A percentile compares a stretch with the other conserved stretches of the same genome.
phyloP scores from a whole-genome alignment of 2,888 invertebrate species.

The Orthosia cruda region DNA sequence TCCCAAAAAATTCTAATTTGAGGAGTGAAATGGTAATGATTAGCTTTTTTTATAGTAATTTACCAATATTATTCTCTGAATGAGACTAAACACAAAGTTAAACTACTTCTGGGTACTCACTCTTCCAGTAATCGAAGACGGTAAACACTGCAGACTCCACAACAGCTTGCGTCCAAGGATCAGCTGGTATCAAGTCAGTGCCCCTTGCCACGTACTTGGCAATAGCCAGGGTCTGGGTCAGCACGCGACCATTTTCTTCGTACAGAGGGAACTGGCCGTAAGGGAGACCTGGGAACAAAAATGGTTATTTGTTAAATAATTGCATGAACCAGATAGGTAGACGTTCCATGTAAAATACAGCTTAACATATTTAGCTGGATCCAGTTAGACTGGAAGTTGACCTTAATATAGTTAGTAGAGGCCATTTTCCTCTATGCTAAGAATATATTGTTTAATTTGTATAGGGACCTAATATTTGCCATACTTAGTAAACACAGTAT shows the following conservation, averaged over 20 bases:
- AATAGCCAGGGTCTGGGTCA: constrained; percentile 88
- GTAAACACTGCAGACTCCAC: constrained; percentile 79
- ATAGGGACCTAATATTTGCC: constrained; percentile 11
- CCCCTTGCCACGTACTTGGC: constrained; percentile 89
- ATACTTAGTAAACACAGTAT: not conserved
- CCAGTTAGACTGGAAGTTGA: not conserved
- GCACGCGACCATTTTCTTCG: constrained; percentile 78
- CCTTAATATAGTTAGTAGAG: too few species aligned
- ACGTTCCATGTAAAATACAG: not conserved
- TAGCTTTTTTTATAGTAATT: not conserved
- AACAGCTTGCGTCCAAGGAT: constrained; percentile 87
- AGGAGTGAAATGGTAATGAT: too few species aligned
- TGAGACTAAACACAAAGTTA: not conserved
- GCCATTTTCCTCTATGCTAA: too few species aligned
- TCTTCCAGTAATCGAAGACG: constrained; percentile 43
- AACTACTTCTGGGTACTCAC: constrained; percentile 15
- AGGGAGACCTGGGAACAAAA: constrained; percentile 69
- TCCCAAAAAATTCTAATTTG: too few species aligned
- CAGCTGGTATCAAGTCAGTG: constrained; percentile 87
- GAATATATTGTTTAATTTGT: not conserved
- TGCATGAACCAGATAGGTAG: not conserved
- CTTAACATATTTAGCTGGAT: not conserved
- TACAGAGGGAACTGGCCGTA: constrained; percentile 84
- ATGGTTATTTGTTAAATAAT: not conserved
- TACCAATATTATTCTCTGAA: not conserved